Percentiles rank a stretch among this genome's conserved stretches.
These are phyloP conservation scores for Pygmarrhopalites habei DNA, from an alignment of 1,140 invertebrate species.

Conservation along the genomic window DNA sequence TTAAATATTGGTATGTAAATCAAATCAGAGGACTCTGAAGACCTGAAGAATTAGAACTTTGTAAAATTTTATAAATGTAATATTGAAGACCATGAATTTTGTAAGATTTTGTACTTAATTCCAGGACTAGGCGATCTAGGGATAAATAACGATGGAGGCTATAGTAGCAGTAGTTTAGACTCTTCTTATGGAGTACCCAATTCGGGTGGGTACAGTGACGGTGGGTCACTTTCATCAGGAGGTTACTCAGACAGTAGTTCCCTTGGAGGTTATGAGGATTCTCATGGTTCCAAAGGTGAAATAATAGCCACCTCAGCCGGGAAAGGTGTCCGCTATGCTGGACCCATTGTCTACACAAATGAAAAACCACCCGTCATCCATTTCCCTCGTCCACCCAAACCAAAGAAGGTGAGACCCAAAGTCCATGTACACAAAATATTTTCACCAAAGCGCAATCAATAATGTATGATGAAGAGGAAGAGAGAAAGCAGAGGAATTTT, in stretches of 20 bases:
- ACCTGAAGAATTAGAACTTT: too few species aligned
- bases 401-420: constrained; percentile 19
- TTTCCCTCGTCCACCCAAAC: constrained; percentile 44
- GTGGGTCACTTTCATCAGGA: neutral
- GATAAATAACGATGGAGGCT: neutral
- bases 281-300: neutral
- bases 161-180: neutral
- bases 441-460: too few species aligned
- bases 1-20: constrained; percentile 6
- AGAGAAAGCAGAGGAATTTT: too few species aligned
- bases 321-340: constrained; percentile 44
- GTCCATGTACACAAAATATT: neutral
- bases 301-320: neutral
- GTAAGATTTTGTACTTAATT: too few species aligned
- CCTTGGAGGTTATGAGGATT: neutral
- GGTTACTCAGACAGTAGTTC: neutral
- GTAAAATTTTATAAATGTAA: too few species aligned
- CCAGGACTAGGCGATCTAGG: constrained; percentile 5
- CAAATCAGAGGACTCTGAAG: too few species aligned
- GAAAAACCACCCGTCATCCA: constrained; percentile 47
- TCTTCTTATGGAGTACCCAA: neutral
- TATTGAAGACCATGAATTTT: too few species aligned
- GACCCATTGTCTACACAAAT: constrained; percentile 46
- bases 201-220: neutral
- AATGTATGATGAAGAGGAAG: too few species aligned